Base-by-base conservation (phyloP, 2,113 vertebrate species). In the Cinclus cinclus region DNA sequence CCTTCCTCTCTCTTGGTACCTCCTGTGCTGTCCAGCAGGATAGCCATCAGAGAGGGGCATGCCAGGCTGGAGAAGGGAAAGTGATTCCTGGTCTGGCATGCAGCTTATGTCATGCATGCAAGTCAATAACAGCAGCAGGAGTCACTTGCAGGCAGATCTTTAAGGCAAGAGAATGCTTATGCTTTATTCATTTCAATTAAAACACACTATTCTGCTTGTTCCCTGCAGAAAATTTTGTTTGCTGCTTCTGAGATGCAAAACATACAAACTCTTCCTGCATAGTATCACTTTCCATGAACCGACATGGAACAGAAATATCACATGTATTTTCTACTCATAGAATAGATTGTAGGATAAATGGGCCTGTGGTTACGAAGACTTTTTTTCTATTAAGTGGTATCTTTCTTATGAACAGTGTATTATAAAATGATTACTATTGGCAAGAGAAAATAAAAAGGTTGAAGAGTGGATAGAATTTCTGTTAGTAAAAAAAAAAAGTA, bases 291-390 rank as follows among this genome's bases (percentile, higher is more conserved):
- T 5, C n/a, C 31, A 0, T 4, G 12, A 33, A 27, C 46, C 2
- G 3, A 19, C 5, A 0, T 3, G 15, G 21, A 56, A 7, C 37
- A 46, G 3, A 0, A 2, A 1, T 21, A 11, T 4, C 2, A 0
- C 12, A 0, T 15, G 11, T 7, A 0, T 67, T 82, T 65, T 41
- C 39, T 21, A 13, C 10, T 5, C 81, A 21, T 44, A 28, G 42
- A 53, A n/a, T 20, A 22, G 47, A n/a, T 15, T 73, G 30, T 50
- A 52, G 62, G 56, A 52, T 31, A 44, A 59, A 65, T 24, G 23
- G 63, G 42, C n/a, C 44, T 21, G 15, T 53, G 31, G 52, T 35
- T 31, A 6, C 0, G 7, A 52, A 17, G 50, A 11, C 82, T 82
- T 88, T 83, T 81, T 86, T 47, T 70, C 18, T 70, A 50, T 67